phyloP scores from a whole-genome alignment of 2,888 invertebrate species.

The Apotomis betuletana region DNA sequence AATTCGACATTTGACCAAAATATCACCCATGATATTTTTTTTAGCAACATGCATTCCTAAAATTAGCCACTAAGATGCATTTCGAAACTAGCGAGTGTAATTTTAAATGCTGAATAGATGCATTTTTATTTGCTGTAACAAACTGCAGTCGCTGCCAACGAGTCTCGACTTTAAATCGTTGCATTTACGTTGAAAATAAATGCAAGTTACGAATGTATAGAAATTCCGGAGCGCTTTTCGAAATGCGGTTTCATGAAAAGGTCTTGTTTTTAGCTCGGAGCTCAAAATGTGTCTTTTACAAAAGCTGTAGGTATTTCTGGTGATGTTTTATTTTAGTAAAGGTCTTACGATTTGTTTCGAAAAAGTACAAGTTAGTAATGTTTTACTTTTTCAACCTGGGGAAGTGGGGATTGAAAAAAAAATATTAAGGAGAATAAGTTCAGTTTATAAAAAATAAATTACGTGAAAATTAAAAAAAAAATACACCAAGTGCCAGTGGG shows the following conservation, averaged over 20 bases:
- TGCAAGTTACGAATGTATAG: neutral
- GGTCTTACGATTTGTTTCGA: too few relatives aligned
- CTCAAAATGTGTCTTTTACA: slow-evolving; percentile 15
- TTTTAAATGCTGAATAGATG: slow-evolving; percentile 17
- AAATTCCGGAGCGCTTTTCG: slow-evolving; percentile 8
- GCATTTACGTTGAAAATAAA: neutral
- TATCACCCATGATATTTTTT: too few relatives aligned
- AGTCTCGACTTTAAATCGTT: neutral
- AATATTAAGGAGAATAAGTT: too few relatives aligned
- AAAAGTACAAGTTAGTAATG: too few relatives aligned
- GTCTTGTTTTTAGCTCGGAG: slow-evolving; percentile 11
- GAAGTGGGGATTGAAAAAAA: too few relatives aligned
- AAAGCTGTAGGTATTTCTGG: neutral
- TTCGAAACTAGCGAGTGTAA: slow-evolving; percentile 8
- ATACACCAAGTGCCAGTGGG: too few relatives aligned
- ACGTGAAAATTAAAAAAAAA: too few relatives aligned
- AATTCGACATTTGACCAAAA: too few relatives aligned
- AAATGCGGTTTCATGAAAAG: slow-evolving; percentile 27
- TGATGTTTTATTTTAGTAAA: neutral
- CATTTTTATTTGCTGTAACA: slow-evolving; percentile 17
- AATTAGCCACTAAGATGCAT: slow-evolving; percentile 5
- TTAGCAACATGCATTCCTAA: neutral
- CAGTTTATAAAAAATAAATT: too few relatives aligned
- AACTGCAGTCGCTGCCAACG: neutral
- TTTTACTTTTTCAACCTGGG: too few relatives aligned